Evolutionary conservation across 2,888 invertebrate species (phyloP), one percentile per base, ranked within the genome.

Genomic region (Andrena trimmerana): DNA sequence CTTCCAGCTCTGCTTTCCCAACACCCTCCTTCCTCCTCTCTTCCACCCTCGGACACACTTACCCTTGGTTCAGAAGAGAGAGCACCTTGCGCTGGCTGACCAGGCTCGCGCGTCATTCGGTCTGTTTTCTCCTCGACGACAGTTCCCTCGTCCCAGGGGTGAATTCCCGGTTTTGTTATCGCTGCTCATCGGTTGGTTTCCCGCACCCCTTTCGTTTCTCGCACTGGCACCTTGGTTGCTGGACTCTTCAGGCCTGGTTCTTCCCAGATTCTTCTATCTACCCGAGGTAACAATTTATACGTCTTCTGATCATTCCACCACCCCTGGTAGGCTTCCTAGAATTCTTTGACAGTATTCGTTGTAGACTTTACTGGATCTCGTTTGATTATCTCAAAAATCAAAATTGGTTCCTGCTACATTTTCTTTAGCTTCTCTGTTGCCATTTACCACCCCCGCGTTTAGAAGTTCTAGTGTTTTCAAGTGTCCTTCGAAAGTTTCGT

Each of bases 201-300:
- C 36, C 16, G 31, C 36, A 48, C 27, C 7, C 29, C 6, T 0
- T 24, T 20, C 29, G 42, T 31, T 50, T 54, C 33, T 52, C 10
- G 13, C 5, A 5, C 42, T 13, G 7, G 7, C 27, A 48, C 13
- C 3, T 27, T 16, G 16, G 27, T 31, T 65, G 31, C 7, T 31
- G 63, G 36, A 59, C 52, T 36, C 10, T 62, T 76, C 69, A 31
- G n/a, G 59, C 31, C 42, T 52, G 4, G 20, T 20, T 67, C 50
- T 10, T 33, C 36, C 29, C 36, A 33, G 36, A n/a, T 65, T 42
- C 57, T 36, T 27, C 65, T 8, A 1, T 6, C 10, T 31, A 6
- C 27, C 48, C 48, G 7, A 77, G 77, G 77, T 77, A 72, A 76
- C 20, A 20, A 31, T 33, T 57, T 31, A 24, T 7, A 16, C 0